phyloP scores from a whole-genome alignment of 2,888 invertebrate species.

The Volucella inflata region DNA sequence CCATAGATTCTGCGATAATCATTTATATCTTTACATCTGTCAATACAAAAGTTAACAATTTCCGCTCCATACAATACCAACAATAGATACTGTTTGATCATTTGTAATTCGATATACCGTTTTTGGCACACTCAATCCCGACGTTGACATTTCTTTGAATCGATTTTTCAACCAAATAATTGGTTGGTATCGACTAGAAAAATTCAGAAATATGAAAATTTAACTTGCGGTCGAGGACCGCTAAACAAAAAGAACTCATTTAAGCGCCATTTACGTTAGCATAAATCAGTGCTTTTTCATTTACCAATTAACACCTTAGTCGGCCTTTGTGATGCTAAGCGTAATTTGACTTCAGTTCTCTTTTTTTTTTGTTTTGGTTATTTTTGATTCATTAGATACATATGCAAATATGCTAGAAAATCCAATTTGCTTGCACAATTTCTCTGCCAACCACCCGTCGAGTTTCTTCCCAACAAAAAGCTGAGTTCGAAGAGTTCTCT shows the following conservation, averaged over 20 bases:
- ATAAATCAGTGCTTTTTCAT: constrained; percentile 48
- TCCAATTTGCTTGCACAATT: constrained; percentile 47
- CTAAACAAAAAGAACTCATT: constrained; percentile 23
- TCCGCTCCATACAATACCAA: constrained; percentile 2
- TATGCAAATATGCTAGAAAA: constrained; percentile 28
- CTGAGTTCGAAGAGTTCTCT: neutral
- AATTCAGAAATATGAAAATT: neutral
- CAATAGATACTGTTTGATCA: constrained; percentile 30
- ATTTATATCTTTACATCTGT: constrained; percentile 12
- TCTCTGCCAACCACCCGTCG: neutral
- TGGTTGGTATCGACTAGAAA: neutral
- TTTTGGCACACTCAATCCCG: neutral
- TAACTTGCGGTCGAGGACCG: neutral
- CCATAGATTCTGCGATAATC: neutral
- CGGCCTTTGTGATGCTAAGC: constrained; percentile 46
- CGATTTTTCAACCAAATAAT: constrained; percentile 25
- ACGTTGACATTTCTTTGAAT: constrained; percentile 21
- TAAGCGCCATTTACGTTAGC: constrained; percentile 26
- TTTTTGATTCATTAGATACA: constrained; percentile 28
- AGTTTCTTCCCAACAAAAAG: neutral
- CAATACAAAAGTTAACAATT: constrained; percentile 41
- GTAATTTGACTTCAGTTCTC: neutral
- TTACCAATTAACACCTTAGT: constrained; percentile 41
- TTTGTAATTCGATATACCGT: constrained; percentile 7
- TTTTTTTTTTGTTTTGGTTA: too few relatives aligned